These are phyloP conservation scores for Carassius gibelio DNA, from an alignment of 2,113 vertebrate genomes.

Conservation along the genomic window DNA sequence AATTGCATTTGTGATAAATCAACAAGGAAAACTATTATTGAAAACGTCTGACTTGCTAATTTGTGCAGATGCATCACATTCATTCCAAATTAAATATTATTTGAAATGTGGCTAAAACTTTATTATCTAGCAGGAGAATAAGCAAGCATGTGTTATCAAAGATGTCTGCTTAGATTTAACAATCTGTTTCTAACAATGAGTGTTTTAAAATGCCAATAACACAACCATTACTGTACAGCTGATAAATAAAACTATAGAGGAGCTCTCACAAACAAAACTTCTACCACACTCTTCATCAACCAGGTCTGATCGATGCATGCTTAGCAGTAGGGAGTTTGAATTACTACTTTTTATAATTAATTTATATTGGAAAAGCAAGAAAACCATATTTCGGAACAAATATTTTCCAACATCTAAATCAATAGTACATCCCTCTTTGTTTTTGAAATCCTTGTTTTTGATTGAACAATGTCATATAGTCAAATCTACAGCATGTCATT, in stretches of 20 bases:
- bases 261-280: background rate
- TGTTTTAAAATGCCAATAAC: conserved; percentile 54
- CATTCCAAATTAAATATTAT: background rate
- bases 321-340: background rate
- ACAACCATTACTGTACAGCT: background rate
- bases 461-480: background rate
- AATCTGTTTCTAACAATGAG: conserved; percentile 1
- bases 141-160: conserved; percentile 30
- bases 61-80: background rate
- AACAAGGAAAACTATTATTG: background rate
- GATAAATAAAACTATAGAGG: conserved; percentile 6
- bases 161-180: conserved; percentile 59
- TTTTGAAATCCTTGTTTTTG: background rate
- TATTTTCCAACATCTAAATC: background rate
- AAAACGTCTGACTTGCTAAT: background rate
- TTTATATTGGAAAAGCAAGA: background rate
- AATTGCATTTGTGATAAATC: background rate
- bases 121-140: conserved; percentile 9
- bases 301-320: background rate
- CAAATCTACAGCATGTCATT: background rate
- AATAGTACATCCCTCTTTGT: background rate
- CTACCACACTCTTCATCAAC: background rate
- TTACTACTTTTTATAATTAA: background rate
- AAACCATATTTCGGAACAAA: background rate
- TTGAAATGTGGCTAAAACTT: conserved; percentile 4